These are phyloP conservation scores for Anguilla pacifica DNA, from an alignment of 2,797 vertebrate genomes.

Conservation along the genomic window DNA sequence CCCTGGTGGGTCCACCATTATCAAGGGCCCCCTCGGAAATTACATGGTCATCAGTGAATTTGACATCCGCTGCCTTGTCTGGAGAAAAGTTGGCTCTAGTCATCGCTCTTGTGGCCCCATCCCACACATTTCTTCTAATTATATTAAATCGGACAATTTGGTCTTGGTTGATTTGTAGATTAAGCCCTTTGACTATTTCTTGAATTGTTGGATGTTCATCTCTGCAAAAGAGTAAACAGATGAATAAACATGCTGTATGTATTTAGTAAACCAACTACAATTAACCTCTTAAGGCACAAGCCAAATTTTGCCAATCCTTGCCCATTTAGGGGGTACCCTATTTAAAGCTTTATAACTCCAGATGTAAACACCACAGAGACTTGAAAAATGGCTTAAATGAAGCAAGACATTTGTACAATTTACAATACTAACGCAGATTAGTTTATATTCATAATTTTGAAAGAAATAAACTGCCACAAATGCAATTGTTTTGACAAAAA, in stretches of 20 bases:
- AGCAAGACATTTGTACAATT: too few species aligned
- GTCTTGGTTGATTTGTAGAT: neutral
- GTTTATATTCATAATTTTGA: too few species aligned
- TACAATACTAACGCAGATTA: too few species aligned
- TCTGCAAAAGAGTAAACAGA: neutral
- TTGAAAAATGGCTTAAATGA: too few species aligned
- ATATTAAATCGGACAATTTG: conserved; percentile 16
- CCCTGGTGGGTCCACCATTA: conserved; percentile 11
- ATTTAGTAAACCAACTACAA: neutral
- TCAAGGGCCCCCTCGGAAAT: neutral
- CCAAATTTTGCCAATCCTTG: too few species aligned
- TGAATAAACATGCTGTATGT: neutral
- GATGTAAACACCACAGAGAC: too few species aligned
- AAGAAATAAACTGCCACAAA: too few species aligned
- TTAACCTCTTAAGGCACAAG: too few species aligned
- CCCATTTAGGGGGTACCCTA: too few species aligned
- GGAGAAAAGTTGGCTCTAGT: conserved; percentile 4
- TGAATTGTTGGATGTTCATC: conserved; percentile 10
- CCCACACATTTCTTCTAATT: conserved; percentile 17
- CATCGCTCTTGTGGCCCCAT: conserved; percentile 22
- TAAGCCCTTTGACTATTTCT: conserved; percentile 19
- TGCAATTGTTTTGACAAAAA: too few species aligned
- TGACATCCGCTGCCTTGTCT: neutral
- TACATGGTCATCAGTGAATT: neutral
- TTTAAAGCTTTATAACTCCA: too few species aligned